Evolutionary conservation across 2,888 invertebrate genomes (phyloP), one percentile per base, ranked within the genome.

Genomic region (Oithona nana): DNA sequence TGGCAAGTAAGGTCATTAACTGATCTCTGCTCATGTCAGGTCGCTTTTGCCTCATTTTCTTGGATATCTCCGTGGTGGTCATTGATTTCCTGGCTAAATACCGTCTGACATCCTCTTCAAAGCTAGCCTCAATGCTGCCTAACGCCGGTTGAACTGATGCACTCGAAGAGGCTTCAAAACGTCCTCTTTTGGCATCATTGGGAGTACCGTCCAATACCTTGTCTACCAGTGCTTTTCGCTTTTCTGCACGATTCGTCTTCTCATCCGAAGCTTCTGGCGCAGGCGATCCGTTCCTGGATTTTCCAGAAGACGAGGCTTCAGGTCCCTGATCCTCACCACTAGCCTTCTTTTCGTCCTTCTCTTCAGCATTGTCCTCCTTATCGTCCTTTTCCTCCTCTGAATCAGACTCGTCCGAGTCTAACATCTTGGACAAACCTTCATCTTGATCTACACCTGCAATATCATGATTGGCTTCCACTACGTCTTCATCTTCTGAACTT

Each of bases 71-170:
- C 0, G 90, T 95, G 0, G 95, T 88, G 0, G 97, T 97, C 86
- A 97, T 93, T 0, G 97, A 98, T 71, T 97, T 97, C 11, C 97
- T 81, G 73, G 88, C 86, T 31, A 98, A 76, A 75, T 98, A 97
- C 20, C 94, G 82, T 1, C 94, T 79, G 4, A 98, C 92, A 0
- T 90, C 87, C 69, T 94, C 94, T 72, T 95, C 94, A 0, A 89
- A 26, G 65, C 50, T 64, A 62, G 28, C 65, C 65, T 59, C 66
- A 50, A 26, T 28, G 20, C 28, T 59, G 28, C 28, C 39, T 13
- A 52, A 3, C 1, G 54, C 50, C 6, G 56, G 57, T 30, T 57
- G 39, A 1, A 61, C 48, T 16, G 64, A 55, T n/a, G n/a, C n/a
- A n/a, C n/a, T n/a, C 13, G 49, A 63, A 57, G 61, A 63, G 13